Conservation (phyloP, 1,140 invertebrate species). For the Zophobas morio region DNA sequence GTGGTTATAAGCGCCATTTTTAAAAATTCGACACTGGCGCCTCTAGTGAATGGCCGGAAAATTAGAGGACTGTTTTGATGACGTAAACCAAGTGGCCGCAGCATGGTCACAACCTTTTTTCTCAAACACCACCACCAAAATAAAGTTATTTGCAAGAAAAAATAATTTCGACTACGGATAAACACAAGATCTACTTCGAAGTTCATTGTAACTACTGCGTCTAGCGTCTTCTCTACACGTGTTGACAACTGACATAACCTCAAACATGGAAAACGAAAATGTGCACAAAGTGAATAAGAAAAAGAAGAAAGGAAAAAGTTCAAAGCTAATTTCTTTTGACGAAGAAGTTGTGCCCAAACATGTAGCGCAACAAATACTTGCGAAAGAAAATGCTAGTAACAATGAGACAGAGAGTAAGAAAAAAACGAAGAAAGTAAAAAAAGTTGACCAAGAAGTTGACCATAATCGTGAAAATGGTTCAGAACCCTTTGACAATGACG, state of each 20-base stretch:
- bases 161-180: no score
- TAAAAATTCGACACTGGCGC: no score
- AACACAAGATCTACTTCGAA: no score
- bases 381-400: constrained; percentile 18
- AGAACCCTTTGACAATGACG: neutral
- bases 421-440: constrained; percentile 17
- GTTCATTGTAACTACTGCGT: no score
- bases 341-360: constrained; percentile 56
- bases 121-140: no score
- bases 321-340: constrained; percentile 49
- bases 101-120: no score
- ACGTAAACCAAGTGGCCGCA: no score
- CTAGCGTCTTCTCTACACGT: neutral
- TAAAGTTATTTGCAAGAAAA: no score
- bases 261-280: neutral
- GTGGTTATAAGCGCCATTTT: no score
- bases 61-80: no score
- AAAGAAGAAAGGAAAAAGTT: neutral
- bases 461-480: constrained; percentile 12
- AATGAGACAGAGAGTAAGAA: constrained; percentile 17
- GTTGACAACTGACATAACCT: neutral
- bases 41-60: no score
- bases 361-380: constrained; percentile 48
- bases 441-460: neutral
- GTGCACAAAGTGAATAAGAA: constrained; percentile 5